Percentiles rank a stretch among this genome's conserved stretches.
Evolutionary conservation across 2,797 vertebrate genomes (phyloP).

Genomic region (Macrochelys suwanniensis): DNA sequence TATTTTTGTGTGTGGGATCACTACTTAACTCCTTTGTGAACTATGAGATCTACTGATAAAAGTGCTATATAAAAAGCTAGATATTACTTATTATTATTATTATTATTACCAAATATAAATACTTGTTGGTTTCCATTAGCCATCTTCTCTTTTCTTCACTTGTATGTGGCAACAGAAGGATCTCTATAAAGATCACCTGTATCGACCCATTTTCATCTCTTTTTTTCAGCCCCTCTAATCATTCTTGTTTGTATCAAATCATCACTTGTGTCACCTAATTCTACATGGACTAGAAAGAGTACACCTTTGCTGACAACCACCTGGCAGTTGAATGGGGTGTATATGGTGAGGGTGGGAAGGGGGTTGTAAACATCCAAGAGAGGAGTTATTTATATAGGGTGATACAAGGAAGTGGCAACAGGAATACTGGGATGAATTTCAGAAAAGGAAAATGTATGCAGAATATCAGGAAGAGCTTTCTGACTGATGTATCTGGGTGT

Average conservation of each 20-base stretch:
- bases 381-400: background rate
- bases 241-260: background rate
- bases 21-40: background rate
- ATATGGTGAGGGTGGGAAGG: too few relatives aligned
- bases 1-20: background rate
- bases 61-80: background rate
- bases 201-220: background rate
- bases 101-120: background rate
- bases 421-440: constrained; percentile 18
- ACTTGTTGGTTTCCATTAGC: background rate
- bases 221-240: background rate
- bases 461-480: background rate
- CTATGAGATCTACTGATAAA: background rate
- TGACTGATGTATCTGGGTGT: constrained; percentile 17
- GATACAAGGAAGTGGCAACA: constrained; percentile 45
- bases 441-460: constrained; percentile 31
- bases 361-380: background rate
- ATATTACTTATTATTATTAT: background rate
- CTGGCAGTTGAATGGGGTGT: background rate
- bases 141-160: background rate
- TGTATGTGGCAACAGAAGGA: background rate
- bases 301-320: background rate
- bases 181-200: background rate
- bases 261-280: background rate
- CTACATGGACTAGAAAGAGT: background rate